These are phyloP conservation scores for Heliocidaris erythrogramma DNA, from an alignment of 35 echinoderm and acorn worm species.

Conservation along the genomic window DNA sequence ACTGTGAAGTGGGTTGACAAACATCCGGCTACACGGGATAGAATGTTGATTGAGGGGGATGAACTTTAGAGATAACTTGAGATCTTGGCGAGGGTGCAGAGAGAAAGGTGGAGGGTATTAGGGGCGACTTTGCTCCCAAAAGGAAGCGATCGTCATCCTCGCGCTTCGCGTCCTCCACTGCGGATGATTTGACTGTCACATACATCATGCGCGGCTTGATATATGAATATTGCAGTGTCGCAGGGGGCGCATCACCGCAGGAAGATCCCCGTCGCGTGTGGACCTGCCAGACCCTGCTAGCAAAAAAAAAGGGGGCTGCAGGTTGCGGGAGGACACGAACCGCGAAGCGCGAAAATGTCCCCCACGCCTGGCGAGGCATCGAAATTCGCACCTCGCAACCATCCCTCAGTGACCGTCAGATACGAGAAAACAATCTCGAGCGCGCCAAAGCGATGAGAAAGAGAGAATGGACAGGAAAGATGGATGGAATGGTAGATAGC, in stretches of 20 bases:
- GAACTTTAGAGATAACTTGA: not conserved
- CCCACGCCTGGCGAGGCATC: constrained; percentile 49
- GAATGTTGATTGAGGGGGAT: not conserved
- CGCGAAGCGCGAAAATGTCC: constrained; percentile 46
- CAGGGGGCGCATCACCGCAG: not conserved
- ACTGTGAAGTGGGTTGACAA: not conserved
- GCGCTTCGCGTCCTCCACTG: not conserved
- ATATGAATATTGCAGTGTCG: not conserved
- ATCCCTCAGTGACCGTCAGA: constrained; percentile 30
- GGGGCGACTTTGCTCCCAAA: not conserved
- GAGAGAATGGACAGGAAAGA: not conserved
- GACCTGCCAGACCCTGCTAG: not conserved
- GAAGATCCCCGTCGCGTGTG: not conserved
- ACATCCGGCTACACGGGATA: not conserved
- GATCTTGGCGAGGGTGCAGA: not conserved
- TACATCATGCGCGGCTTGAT: not conserved
- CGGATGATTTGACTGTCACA: not conserved
- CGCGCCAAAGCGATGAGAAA: constrained; percentile 40
- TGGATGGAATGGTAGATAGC: not conserved
- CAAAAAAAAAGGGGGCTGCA: not conserved
- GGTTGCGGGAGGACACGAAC: constrained; percentile 31
- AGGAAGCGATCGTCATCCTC: not conserved
- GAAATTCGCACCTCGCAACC: constrained; percentile 27
- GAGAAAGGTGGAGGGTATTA: not conserved
- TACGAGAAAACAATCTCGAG: constrained; percentile 48